Conservation (phyloP, 2,113 vertebrate species). For the Mormyrus iriodes region DNA sequence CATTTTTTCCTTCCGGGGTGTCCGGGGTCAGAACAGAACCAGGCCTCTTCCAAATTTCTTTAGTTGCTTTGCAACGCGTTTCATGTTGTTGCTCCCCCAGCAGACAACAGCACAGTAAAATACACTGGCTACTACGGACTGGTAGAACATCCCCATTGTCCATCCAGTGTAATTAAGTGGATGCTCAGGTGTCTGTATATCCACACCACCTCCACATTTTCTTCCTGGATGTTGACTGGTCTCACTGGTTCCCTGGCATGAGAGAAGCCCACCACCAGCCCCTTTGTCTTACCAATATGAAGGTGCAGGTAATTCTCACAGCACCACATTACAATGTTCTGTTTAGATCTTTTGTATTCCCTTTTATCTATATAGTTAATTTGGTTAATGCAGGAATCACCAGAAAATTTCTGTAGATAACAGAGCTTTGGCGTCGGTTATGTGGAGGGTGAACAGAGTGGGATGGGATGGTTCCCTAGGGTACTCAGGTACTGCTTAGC, state of each 20-base stretch:
- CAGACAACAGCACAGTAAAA: neutral
- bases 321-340: too few species aligned
- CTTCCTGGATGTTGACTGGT: neutral
- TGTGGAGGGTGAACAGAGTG: neutral
- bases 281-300: neutral
- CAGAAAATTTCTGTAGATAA: neutral
- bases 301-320: too few species aligned
- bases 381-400: neutral
- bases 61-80: neutral
- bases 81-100: neutral
- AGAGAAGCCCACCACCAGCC: neutral
- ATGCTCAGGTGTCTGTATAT: neutral
- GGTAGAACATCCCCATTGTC: neutral
- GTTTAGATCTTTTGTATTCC: too few species aligned
- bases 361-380: neutral
- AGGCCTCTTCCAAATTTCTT: neutral
- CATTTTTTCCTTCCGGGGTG: too few species aligned
- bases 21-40: neutral
- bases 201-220: neutral
- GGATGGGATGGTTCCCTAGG: neutral
- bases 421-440: neutral
- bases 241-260: neutral
- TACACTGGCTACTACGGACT: neutral
- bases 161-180: neutral
- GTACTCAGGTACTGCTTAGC: neutral